Evolutionary conservation across 2,888 invertebrate species (phyloP), one percentile per base, ranked within the genome.

Genomic region (Hydraecia micacea): DNA sequence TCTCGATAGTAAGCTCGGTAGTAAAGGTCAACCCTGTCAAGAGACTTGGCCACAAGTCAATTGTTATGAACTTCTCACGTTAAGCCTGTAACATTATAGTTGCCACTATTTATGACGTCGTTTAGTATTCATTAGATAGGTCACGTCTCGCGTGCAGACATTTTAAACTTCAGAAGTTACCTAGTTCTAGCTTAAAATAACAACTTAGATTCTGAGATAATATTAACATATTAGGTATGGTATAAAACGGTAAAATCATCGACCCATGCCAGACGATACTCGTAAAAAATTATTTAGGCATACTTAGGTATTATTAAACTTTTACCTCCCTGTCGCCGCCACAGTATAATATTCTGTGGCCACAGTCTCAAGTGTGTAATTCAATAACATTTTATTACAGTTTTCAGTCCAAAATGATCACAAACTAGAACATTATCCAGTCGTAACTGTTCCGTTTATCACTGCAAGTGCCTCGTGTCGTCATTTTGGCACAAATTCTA

Each of bases 401-500:
- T 70, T 67, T 71, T 66, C 69, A 66, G 25, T 60, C 6, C 21
- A 65, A 79, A 86, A 73, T 62, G 32, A 72, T 68, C 60, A 67
- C 60, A 66, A 84, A 67, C 39, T 78, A 62, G 36, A 49, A 62
- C 70, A 46, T 71, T 79, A 86, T 60, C 67, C 32, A 73, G 60
- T 68, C 60, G 36, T 84, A 73, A 84, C 55, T 80, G 67, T 73
- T 68, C 65, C 65, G 71, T 86, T 68, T 77, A 77, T 69, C 77
- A 70, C 52, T 76, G n/a, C 58, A 76, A 84, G 60, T 73, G 74
- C 73, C 55, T 72, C 65, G 69, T 60, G 77, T 62, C 55, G 46
- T 63, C 46, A 80, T 86, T 88, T 77, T 86, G 81, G 73, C 81
- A 74, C 77, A 83, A 73, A 79, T 77, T 78, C 76, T 77, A 80